phyloP scores from a whole-genome alignment of 2,113 vertebrate genomes.

The Perognathus longimembris region DNA sequence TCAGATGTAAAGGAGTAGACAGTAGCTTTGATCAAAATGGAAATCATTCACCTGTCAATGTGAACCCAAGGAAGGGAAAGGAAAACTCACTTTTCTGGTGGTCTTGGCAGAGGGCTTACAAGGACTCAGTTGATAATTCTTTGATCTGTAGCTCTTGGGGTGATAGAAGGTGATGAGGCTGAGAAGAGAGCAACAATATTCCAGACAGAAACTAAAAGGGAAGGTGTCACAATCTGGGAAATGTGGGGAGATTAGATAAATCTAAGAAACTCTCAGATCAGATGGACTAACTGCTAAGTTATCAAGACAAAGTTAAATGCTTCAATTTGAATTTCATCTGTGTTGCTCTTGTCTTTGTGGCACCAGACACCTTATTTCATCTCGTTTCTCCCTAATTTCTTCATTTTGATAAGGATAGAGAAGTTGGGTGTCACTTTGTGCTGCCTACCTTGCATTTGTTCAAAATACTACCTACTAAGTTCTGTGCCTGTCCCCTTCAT shows the following conservation, averaged over 20 bases:
- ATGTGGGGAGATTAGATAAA: too few relatives aligned
- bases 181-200: not conserved
- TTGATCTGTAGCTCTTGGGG: not conserved
- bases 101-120: not conserved
- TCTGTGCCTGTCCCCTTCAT: not conserved
- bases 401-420: not conserved
- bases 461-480: not conserved
- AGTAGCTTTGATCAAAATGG: not conserved
- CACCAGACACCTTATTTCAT: not conserved
- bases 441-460: not conserved
- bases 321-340: not conserved
- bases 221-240: not conserved
- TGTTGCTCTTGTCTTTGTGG: not conserved
- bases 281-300: not conserved
- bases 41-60: not conserved
- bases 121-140: not conserved
- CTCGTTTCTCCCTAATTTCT: not conserved
- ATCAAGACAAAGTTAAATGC: not conserved
- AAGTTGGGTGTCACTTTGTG: not conserved
- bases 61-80: not conserved
- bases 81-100: not conserved
- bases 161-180: not conserved
- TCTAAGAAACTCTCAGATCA: not conserved
- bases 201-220: not conserved
- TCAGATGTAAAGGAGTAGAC: not conserved